Conservation (phyloP, 2,797 vertebrate species). For the Xyrichtys novacula region DNA sequence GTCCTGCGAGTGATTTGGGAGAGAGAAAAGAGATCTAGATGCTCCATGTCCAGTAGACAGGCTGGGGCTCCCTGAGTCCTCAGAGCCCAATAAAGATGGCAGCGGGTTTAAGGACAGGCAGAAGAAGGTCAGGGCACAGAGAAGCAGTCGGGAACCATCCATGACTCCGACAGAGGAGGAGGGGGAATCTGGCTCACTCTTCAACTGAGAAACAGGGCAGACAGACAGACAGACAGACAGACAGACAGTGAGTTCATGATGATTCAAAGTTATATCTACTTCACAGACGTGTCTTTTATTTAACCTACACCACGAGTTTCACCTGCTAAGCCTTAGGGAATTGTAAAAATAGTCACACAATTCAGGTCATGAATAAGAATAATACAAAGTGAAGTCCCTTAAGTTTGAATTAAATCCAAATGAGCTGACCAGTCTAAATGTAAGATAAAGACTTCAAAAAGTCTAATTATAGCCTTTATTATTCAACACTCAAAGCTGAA, state of each 20-base stretch:
- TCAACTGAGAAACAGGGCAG: conserved; percentile 84
- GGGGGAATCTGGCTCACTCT: conserved; percentile 95
- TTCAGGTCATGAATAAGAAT: no score
- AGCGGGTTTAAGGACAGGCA: conserved; percentile 97
- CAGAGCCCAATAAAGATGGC: conserved; percentile 89
- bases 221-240: not conserved
- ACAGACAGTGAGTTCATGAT: not conserved
- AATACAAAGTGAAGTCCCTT: no score
- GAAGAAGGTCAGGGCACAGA: conserved; percentile 95
- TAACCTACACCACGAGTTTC: no score
- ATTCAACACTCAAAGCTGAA: no score
- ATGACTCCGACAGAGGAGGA: conserved; percentile 94
- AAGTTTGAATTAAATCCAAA: no score
- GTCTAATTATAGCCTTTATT: no score
- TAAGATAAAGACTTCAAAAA: no score
- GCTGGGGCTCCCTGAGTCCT: conserved; percentile 48
- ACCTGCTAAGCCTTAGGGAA: no score
- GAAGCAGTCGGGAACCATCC: conserved; percentile 96
- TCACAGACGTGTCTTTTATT: no score
- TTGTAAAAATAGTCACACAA: no score
- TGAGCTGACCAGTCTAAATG: no score
- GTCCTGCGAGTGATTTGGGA: conserved; percentile 83
- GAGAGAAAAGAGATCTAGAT: conserved; percentile 86
- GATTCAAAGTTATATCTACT: no score
- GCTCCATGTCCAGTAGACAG: conserved; percentile 78